Evolutionary conservation across 2,797 vertebrate genomes (phyloP).

Genomic region (Alosa sapidissima): DNA sequence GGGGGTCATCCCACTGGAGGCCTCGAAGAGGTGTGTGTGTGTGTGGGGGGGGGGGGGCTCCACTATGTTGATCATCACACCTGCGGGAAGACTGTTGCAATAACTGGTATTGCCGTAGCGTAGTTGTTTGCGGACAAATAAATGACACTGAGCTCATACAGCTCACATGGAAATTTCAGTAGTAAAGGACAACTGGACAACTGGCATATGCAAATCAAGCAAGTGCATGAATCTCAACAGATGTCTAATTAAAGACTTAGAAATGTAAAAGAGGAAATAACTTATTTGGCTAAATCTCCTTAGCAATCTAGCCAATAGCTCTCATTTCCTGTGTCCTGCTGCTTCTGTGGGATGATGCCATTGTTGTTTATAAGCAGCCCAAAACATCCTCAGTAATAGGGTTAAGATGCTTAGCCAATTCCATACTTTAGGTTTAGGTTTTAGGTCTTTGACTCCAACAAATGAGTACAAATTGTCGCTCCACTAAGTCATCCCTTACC

Average conservation of each 20-base stretch:
- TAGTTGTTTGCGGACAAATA: conserved; percentile 38
- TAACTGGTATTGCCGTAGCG: conserved; percentile 32
- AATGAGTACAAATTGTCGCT: conserved; percentile 71
- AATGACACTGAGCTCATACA: not conserved
- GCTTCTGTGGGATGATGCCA: conserved; percentile 30
- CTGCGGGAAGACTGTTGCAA: conserved; percentile 32
- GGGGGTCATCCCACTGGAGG: not conserved
- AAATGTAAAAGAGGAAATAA: conserved; percentile 19
- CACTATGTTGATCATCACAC: conserved; percentile 29
- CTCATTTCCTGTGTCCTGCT: conserved; percentile 25
- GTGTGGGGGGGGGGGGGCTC: not conserved
- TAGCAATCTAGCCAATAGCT: conserved; percentile 6
- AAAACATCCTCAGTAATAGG: conserved; percentile 46
- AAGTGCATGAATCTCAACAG: not conserved
- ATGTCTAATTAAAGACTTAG: not conserved
- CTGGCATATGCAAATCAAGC: conserved; percentile 3
- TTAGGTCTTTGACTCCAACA: conserved; percentile 63
- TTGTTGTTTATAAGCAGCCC: conserved; percentile 50
- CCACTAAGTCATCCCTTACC: conserved; percentile 70
- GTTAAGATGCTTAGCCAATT: conserved; percentile 54
- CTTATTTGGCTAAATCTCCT: conserved; percentile 11
- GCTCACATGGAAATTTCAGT: not conserved
- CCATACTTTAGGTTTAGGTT: conserved; percentile 42
- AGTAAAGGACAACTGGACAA: not conserved
- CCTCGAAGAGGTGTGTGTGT: not conserved